These are phyloP conservation scores for Aphidius gifuensis DNA, from an alignment of 1,140 invertebrate genomes.

Conservation along the genomic window DNA sequence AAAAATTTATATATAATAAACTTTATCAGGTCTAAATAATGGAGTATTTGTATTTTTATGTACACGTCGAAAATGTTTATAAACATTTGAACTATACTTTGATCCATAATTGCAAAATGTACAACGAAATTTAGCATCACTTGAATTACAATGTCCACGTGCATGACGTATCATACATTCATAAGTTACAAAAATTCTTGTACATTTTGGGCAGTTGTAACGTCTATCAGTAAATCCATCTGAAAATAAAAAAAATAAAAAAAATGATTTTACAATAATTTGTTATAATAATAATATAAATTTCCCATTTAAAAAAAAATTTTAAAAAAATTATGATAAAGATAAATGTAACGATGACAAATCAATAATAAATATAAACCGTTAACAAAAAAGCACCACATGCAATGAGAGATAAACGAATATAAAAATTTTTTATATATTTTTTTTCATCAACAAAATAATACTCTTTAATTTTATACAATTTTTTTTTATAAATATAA, in stretches of 20 bases:
- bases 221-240: conserved; percentile 27
- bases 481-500: background rate
- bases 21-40: conserved; percentile 33
- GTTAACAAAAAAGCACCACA: conserved; percentile 21
- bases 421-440: conserved; percentile 2
- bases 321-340: no score
- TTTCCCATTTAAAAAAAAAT: background rate
- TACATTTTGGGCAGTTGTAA: conserved; percentile 32
- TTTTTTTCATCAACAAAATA: background rate
- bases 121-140: conserved; percentile 51
- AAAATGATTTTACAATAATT: conserved; percentile 10
- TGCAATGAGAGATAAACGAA: conserved; percentile 15
- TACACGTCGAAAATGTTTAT: conserved; percentile 42
- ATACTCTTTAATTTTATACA: background rate
- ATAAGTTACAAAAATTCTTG: conserved; percentile 29
- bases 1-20: conserved; percentile 19
- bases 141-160: conserved; percentile 26
- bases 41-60: conserved; percentile 36
- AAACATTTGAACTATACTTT: conserved; percentile 50
- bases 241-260: conserved; percentile 28
- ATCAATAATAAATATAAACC: conserved; percentile 1
- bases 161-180: conserved; percentile 30
- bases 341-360: background rate
- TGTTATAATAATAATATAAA: background rate
- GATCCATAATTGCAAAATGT: conserved; percentile 51